Conservation (phyloP, 2,797 vertebrate genomes). For the Helostoma temminkii region DNA sequence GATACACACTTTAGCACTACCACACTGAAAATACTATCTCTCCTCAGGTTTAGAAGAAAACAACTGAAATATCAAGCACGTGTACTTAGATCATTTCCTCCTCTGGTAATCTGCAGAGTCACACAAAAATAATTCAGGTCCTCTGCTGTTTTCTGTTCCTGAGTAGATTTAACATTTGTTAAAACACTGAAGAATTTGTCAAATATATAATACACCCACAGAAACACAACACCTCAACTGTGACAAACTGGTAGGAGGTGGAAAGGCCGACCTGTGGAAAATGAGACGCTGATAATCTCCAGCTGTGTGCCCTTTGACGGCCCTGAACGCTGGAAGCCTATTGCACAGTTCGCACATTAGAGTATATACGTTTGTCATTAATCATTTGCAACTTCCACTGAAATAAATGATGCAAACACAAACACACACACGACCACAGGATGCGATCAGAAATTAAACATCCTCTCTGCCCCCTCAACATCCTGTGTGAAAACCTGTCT, state of each 20-base stretch:
- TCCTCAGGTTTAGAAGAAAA: too few species aligned
- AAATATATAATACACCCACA: background rate
- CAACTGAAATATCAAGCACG: too few species aligned
- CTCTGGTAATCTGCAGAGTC: too few species aligned
- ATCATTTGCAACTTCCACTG: slow-evolving; percentile 33
- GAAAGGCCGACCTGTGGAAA: slow-evolving; percentile 48
- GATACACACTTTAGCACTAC: too few species aligned
- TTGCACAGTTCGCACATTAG: slow-evolving; percentile 31
- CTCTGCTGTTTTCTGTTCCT: too few species aligned
- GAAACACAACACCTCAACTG: background rate
- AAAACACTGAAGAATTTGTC: background rate
- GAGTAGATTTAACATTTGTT: background rate
- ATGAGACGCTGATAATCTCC: slow-evolving; percentile 30
- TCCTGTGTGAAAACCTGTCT: slow-evolving; percentile 71
- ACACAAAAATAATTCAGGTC: too few species aligned
- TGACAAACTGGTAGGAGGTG: slow-evolving; percentile 32
- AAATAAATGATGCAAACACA: slow-evolving; percentile 17
- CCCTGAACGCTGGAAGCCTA: slow-evolving; percentile 7
- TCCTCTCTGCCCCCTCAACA: slow-evolving; percentile 76
- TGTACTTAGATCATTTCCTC: too few species aligned
- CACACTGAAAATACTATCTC: too few species aligned
- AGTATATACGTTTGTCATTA: slow-evolving; percentile 27
- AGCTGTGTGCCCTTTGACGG: slow-evolving; percentile 14
- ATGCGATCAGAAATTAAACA: slow-evolving; percentile 61
- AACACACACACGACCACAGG: slow-evolving; percentile 61